Base-by-base conservation (phyloP, 2,888 invertebrate species). In the Eulithis testata region DNA sequence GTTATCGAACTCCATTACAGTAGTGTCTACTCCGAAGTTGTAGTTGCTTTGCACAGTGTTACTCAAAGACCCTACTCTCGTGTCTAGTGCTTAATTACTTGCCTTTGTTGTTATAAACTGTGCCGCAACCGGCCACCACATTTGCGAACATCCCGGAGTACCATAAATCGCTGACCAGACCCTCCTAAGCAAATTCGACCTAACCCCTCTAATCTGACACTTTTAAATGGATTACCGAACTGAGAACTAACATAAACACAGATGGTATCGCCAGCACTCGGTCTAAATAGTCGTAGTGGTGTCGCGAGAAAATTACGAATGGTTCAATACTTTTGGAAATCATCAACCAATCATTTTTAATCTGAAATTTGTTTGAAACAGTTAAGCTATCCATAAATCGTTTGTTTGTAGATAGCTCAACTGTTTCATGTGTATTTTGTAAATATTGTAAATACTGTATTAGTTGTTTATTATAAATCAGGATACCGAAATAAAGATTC, bases 71-170 rank as follows among this genome's bases (percentile, higher is more conserved):
- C 75, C 80, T 71, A 75, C 76, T 80, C 78, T 75, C 80, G 73
- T 79, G 78, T 83, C 83, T 86, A 85, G 85, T 88, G 85, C 86
- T 86, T 87, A 88, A 89, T 88, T 86, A 88, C 88, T 85, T 74
- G 80, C 82, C 86, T 84, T 85, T 86, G 87, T 88, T 87, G 88
- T 88, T 88, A 85, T 85, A 88, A 87, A 87, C 87, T 84, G 81
- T 74, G 77, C 81, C 85, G 74, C 84, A 83, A 82, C 79, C 82
- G 76, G 76, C 79, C 79, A 84, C 85, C 85, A 78, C 88, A 87
- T 87, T 82, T 87, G 87, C 71, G 83, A 60, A 81, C 80, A 71
- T 79, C 73, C 66, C 58, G 7, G 55, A 40, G 55, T 82, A 83
- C 21, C 86, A 87, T 88, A 88, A 88, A 88, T 87, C 84, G 83